A percentile compares a stretch with the other conserved stretches of the same genome.
Evolutionary conservation across 2,113 vertebrate genomes (phyloP).

Genomic region (Pongo pygmaeus): DNA sequence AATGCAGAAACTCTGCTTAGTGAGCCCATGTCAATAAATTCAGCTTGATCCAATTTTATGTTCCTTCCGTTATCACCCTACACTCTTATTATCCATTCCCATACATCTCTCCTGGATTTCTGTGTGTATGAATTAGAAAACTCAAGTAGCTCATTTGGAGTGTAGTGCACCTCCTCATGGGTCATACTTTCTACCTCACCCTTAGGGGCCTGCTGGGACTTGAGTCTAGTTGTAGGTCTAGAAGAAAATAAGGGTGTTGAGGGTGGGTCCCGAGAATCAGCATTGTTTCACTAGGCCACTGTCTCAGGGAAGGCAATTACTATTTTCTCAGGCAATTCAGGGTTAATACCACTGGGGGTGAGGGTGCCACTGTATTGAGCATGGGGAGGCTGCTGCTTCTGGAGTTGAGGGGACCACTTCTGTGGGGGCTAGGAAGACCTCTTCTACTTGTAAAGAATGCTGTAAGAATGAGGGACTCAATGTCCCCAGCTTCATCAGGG

Average conservation of each 20-base stretch:
- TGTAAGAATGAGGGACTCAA: not conserved
- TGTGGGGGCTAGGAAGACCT: not conserved
- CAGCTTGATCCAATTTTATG: not conserved
- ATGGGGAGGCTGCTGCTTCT: not conserved
- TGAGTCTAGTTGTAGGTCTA: not conserved
- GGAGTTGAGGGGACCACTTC: not conserved
- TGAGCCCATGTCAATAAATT: not conserved
- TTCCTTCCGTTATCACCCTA: not conserved
- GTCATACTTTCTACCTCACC: not conserved
- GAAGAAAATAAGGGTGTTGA: not conserved
- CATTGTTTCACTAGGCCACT: not conserved
- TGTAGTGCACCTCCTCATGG: not conserved
- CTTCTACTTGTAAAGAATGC: not conserved
- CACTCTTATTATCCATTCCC: not conserved
- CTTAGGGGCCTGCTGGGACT: not conserved
- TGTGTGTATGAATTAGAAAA: not conserved
- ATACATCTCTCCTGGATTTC: not conserved
- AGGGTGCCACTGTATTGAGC: not conserved
- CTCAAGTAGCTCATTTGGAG: not conserved
- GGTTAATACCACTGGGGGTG: not conserved
- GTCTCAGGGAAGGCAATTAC: not conserved
- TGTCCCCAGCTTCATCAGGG: not conserved
- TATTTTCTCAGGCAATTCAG: not conserved
- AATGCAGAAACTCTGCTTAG: not conserved
- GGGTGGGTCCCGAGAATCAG: not conserved